phyloP scores from a whole-genome alignment of 2,888 invertebrate genomes.

The Eilema depressum region DNA sequence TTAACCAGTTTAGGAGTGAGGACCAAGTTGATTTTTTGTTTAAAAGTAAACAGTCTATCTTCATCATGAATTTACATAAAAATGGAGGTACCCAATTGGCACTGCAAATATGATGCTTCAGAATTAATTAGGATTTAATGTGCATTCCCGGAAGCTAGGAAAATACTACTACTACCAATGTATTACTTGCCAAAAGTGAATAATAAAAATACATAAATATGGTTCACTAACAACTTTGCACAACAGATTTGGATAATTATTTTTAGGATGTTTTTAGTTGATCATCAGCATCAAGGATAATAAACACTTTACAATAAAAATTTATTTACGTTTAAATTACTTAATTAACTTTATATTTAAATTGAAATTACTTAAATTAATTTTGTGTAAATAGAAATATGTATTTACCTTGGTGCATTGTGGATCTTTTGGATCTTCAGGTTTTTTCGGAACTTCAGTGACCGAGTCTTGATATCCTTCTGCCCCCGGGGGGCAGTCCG shows the following conservation, averaged over 20 bases:
- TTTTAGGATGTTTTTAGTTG: background rate
- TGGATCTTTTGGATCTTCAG: conserved; percentile 56
- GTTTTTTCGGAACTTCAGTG: conserved; percentile 74
- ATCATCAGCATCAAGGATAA: conserved; percentile 36
- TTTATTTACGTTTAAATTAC: conserved; percentile 44
- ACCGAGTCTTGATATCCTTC: conserved; percentile 83
- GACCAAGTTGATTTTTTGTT: background rate
- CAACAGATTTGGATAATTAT: background rate
- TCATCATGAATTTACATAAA: background rate
- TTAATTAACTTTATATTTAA: conserved; percentile 34
- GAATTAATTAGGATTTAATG: background rate
- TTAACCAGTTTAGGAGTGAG: background rate
- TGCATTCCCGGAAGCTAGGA: background rate
- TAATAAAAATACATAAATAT: too few species aligned
- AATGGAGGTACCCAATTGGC: background rate
- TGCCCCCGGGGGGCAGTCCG: conserved; percentile 82
- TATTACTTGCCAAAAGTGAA: too few species aligned
- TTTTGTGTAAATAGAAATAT: conserved; percentile 36
- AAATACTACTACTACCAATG: background rate
- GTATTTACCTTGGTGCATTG: conserved; percentile 82
- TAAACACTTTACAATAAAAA: conserved; percentile 44
- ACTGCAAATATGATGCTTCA: background rate
- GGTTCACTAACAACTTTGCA: too few species aligned
- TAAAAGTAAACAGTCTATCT: too few species aligned
- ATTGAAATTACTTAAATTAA: conserved; percentile 35